Evolutionary conservation across 2,113 vertebrate genomes (phyloP).

Genomic region (Notothenia rossii): DNA sequence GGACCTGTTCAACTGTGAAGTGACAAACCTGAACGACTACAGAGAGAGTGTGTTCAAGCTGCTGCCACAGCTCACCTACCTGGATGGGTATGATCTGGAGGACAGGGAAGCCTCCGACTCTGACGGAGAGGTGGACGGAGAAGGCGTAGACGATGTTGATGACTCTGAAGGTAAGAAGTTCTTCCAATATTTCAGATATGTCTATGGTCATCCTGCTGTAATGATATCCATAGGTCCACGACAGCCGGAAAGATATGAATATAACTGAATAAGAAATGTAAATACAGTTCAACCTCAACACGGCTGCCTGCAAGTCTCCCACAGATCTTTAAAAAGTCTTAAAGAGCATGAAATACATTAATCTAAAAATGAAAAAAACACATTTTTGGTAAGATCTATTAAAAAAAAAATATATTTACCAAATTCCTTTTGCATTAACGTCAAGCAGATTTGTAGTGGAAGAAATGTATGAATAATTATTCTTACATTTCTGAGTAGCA

Average conservation of each 20-base stretch:
- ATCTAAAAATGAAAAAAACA: background rate
- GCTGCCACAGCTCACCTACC: slow-evolving; percentile 91
- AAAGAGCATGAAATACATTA: background rate
- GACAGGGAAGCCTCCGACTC: slow-evolving; percentile 91
- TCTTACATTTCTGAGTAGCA: background rate
- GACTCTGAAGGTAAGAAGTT: slow-evolving; percentile 84
- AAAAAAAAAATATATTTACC: no score
- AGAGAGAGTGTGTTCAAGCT: slow-evolving; percentile 93
- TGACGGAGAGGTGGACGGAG: slow-evolving; percentile 91
- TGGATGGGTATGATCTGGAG: slow-evolving; percentile 92
- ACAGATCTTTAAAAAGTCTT: background rate
- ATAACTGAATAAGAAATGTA: background rate
- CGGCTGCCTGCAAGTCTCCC: background rate
- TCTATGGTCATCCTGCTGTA: background rate
- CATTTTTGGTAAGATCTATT: no score
- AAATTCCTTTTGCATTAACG: no score
- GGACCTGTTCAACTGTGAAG: slow-evolving; percentile 96
- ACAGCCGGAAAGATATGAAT: background rate
- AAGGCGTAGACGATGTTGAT: slow-evolving; percentile 89
- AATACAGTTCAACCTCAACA: background rate
- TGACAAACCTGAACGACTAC: slow-evolving; percentile 93
- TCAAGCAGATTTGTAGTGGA: background rate
- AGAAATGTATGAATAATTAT: background rate
- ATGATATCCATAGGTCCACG: background rate
- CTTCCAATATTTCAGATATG: background rate